These are phyloP conservation scores for Chrysolina americana DNA, from an alignment of 2,888 invertebrate genomes.

Conservation along the genomic window DNA sequence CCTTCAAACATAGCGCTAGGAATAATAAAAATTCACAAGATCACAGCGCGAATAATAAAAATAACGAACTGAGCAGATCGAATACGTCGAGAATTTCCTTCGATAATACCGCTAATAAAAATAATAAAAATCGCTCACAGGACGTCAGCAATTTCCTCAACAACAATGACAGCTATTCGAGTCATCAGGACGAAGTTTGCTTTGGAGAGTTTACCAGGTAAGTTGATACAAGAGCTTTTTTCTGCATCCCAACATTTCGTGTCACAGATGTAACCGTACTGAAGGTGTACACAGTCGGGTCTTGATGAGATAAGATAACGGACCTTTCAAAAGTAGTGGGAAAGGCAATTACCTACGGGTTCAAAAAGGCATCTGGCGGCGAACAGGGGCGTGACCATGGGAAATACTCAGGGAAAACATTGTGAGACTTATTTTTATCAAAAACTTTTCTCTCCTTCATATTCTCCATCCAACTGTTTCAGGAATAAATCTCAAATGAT, in stretches of 20 bases:
- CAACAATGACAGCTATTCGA: constrained; percentile 18
- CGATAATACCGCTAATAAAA: constrained; percentile 33
- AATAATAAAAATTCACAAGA: constrained; percentile 24
- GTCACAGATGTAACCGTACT: neutral
- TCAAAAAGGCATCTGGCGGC: neutral
- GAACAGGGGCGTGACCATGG: neutral
- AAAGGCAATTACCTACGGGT: neutral
- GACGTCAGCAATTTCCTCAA: constrained; percentile 20
- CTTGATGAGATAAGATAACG: constrained; percentile 24
- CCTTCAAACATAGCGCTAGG: constrained; percentile 8
- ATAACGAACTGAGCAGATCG: constrained; percentile 36
- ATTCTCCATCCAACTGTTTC: too few relatives aligned
- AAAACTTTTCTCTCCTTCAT: too few relatives aligned
- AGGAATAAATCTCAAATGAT: too few relatives aligned
- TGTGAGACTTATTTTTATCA: too few relatives aligned
- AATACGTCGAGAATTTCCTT: constrained; percentile 37
- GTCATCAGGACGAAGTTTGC: constrained; percentile 16
- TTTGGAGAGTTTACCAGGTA: constrained; percentile 32
- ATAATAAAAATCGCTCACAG: constrained; percentile 33
- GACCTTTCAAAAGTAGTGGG: constrained; percentile 13
- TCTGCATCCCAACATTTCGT: neutral
- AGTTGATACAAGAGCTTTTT: neutral
- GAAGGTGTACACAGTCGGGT: neutral
- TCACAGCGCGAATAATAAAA: constrained; percentile 38
- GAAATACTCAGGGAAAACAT: neutral